These are phyloP conservation scores for Coenonympha glycerion DNA, from an alignment of 2,888 invertebrate genomes.

Conservation along the genomic window DNA sequence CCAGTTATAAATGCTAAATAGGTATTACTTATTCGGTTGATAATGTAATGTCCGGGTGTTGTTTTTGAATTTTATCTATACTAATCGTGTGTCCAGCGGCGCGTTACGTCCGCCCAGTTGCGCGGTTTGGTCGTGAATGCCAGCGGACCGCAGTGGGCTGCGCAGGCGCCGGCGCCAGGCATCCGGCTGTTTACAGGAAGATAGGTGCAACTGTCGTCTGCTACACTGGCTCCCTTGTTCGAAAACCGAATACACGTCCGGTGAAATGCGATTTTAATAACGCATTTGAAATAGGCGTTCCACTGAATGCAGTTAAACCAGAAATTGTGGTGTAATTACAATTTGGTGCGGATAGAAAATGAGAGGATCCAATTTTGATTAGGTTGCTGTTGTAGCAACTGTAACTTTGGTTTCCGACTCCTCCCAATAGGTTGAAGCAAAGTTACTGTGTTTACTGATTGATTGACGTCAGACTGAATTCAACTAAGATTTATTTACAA, in stretches of 20 bases:
- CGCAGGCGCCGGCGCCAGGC: slow-evolving; percentile 61
- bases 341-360: too few species aligned
- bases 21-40: not conserved
- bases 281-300: not conserved
- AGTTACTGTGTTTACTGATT: too few species aligned
- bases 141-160: slow-evolving; percentile 39
- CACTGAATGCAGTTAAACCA: not conserved
- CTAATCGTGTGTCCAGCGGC: slow-evolving; percentile 27
- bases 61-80: not conserved
- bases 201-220: slow-evolving; percentile 60
- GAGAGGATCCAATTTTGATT: too few species aligned
- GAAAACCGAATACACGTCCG: slow-evolving; percentile 23
- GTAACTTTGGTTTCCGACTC: too few species aligned
- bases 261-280: slow-evolving; percentile 16
- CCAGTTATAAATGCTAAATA: too few species aligned
- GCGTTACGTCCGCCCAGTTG: slow-evolving; percentile 51
- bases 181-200: slow-evolving; percentile 61
- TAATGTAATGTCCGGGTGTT: not conserved
- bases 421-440: too few species aligned
- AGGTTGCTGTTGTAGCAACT: too few species aligned
- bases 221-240: slow-evolving; percentile 50
- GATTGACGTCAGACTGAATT: too few species aligned
- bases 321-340: not conserved
- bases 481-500: too few species aligned
- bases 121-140: slow-evolving; percentile 46